phyloP scores from a whole-genome alignment of 2,888 invertebrate species.

The Ferrisia virgata region DNA sequence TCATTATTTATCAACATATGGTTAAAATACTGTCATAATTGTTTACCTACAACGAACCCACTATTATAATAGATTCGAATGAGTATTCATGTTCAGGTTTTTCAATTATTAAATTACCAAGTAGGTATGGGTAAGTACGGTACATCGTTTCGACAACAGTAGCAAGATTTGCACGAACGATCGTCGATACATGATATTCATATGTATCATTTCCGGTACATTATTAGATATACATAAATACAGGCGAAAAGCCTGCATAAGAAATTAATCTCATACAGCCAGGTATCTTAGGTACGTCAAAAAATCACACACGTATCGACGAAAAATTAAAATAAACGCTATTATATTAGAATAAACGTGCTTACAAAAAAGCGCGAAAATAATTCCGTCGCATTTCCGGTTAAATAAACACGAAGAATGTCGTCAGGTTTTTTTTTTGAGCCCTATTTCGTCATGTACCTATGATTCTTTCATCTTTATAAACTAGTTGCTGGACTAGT shows the following conservation, averaged over 20 bases:
- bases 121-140: no score
- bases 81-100: not conserved
- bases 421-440: slow-evolving; percentile 11
- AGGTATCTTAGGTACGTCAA: not conserved
- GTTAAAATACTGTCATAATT: slow-evolving; percentile 6
- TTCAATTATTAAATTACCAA: slow-evolving; percentile 1
- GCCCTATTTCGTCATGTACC: not conserved
- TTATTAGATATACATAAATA: not conserved
- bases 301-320: no score
- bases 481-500: slow-evolving; percentile 19
- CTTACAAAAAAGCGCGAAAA: slow-evolving; percentile 34
- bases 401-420: slow-evolving; percentile 31
- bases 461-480: not conserved
- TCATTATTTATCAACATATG: slow-evolving; percentile 28
- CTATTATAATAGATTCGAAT: not conserved
- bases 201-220: not conserved
- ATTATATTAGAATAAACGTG: no score
- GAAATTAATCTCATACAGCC: not conserved
- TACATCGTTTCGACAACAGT: not conserved
- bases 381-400: slow-evolving; percentile 32
- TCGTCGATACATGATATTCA: not conserved
- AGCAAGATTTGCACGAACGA: not conserved
- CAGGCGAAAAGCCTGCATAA: not conserved
- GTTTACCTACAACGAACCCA: slow-evolving; percentile 7
- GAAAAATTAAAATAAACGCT: no score